Conservation (phyloP, 2,888 invertebrate genomes). For the Dinocampus coccinellae region DNA sequence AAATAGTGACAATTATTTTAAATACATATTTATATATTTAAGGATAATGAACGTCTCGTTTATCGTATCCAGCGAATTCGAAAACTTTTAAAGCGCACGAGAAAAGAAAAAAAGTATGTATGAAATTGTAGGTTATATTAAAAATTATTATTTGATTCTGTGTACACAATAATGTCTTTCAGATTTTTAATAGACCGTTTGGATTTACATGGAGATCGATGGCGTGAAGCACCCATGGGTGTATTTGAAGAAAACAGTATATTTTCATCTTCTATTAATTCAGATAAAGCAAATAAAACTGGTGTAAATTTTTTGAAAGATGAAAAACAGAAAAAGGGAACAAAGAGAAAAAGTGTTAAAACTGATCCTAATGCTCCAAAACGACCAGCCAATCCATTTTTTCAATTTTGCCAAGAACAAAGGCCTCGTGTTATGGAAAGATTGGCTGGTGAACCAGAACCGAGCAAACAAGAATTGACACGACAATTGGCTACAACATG, state of each 20-base stretch:
- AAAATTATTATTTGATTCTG: slow-evolving; percentile 47
- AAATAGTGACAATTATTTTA: not conserved
- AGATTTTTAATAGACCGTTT: slow-evolving; percentile 78
- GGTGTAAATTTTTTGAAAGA: slow-evolving; percentile 52
- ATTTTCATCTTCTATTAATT: slow-evolving; percentile 60
- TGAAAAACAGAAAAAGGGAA: slow-evolving; percentile 71
- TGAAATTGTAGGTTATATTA: slow-evolving; percentile 33
- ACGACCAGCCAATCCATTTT: slow-evolving; percentile 84
- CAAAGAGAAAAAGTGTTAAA: slow-evolving; percentile 74
- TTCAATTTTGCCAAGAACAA: slow-evolving; percentile 85
- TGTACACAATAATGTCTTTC: slow-evolving; percentile 40
- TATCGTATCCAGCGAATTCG: slow-evolving; percentile 79
- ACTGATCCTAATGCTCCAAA: slow-evolving; percentile 84
- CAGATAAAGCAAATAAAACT: slow-evolving; percentile 60
- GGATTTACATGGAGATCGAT: slow-evolving; percentile 79
- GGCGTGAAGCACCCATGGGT: slow-evolving; percentile 75
- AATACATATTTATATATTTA: slow-evolving; percentile 41
- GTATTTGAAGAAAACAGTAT: slow-evolving; percentile 68
- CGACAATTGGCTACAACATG: slow-evolving; percentile 81
- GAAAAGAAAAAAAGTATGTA: slow-evolving; percentile 76
- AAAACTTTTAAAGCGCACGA: slow-evolving; percentile 77
- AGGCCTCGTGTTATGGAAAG: slow-evolving; percentile 80
- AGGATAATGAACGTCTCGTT: slow-evolving; percentile 82
- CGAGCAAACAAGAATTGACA: slow-evolving; percentile 81
- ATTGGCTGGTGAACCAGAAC: slow-evolving; percentile 77